Evolutionary conservation across 2,888 invertebrate genomes (phyloP).

Genomic region (Endomychus coccineus): DNA sequence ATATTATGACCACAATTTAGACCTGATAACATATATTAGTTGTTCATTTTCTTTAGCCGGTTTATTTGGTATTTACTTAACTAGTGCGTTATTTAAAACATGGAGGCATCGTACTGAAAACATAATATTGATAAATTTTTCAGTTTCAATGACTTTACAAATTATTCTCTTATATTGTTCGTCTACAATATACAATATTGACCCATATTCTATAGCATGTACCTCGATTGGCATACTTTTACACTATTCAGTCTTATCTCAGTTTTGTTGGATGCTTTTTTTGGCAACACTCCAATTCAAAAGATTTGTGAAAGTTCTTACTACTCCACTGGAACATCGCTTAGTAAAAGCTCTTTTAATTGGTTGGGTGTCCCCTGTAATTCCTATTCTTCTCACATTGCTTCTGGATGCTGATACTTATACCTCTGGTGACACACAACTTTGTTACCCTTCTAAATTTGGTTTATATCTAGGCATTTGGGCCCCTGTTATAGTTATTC

Average conservation of each 20-base stretch:
- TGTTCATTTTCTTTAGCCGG: slow-evolving; percentile 49
- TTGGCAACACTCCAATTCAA: slow-evolving; percentile 62
- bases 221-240: slow-evolving; percentile 52
- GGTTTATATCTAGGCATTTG: slow-evolving; percentile 51
- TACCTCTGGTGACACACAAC: slow-evolving; percentile 37
- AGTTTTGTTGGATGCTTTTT: slow-evolving; percentile 68
- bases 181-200: slow-evolving; percentile 31
- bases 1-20: slow-evolving; percentile 47
- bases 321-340: slow-evolving; percentile 45
- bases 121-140: slow-evolving; percentile 36
- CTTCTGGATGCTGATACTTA: slow-evolving; percentile 47
- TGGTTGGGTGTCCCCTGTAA: slow-evolving; percentile 55
- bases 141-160: slow-evolving; percentile 32
- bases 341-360: slow-evolving; percentile 54
- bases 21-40: slow-evolving; percentile 48
- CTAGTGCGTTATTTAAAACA: slow-evolving; percentile 50
- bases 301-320: slow-evolving; percentile 57
- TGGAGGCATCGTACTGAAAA: slow-evolving; percentile 49
- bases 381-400: slow-evolving; percentile 48
- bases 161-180: slow-evolving; percentile 39
- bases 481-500: slow-evolving; percentile 48
- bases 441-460: slow-evolving; percentile 51
- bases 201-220: slow-evolving; percentile 44
- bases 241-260: slow-evolving; percentile 60
- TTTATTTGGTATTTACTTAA: slow-evolving; percentile 45